These are phyloP conservation scores for Agonopterix alstromeriana DNA, from an alignment of 2,888 invertebrate genomes.

Conservation along the genomic window DNA sequence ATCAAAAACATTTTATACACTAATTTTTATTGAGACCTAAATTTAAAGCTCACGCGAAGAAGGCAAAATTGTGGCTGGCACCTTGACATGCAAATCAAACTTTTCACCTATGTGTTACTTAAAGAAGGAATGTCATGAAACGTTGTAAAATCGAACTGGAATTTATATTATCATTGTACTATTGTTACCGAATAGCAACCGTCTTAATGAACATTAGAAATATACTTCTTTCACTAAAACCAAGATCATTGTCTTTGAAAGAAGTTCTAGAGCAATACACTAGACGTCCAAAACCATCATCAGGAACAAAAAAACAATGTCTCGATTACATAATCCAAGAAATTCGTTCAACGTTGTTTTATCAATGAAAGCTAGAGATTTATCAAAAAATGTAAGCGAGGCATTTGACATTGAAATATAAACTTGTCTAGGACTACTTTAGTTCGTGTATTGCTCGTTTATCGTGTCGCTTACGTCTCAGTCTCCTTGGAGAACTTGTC, in stretches of 20 bases:
- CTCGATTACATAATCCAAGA: conserved; percentile 22
- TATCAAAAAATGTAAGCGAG: conserved; percentile 20
- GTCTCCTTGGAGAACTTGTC: conserved; percentile 89
- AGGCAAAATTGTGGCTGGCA: conserved; percentile 27
- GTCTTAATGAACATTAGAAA: not conserved
- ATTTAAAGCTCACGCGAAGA: conserved; percentile 31
- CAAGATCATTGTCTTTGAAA: not conserved
- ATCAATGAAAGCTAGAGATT: conserved; percentile 7
- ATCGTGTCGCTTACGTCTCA: conserved; percentile 79
- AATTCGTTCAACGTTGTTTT: conserved; percentile 3
- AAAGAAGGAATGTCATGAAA: conserved; percentile 44
- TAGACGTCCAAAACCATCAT: conserved; percentile 1
- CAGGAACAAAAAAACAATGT: conserved; percentile 12
- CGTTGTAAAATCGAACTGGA: conserved; percentile 12
- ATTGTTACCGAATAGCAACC: conserved; percentile 2
- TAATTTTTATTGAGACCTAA: conserved; percentile 31
- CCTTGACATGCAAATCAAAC: conserved; percentile 11
- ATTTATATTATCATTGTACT: not conserved
- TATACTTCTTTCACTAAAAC: too few species aligned
- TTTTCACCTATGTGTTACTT: conserved; percentile 16
- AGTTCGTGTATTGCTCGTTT: conserved; percentile 5
- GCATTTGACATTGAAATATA: conserved; percentile 7
- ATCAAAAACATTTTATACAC: conserved; percentile 13
- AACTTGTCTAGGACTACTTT: not conserved
- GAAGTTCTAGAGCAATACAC: conserved; percentile 7